A percentile compares a stretch with the other conserved stretches of the same genome.
Conservation (phyloP, 1,140 invertebrate genomes). For the Diachasma alloeum region DNA sequence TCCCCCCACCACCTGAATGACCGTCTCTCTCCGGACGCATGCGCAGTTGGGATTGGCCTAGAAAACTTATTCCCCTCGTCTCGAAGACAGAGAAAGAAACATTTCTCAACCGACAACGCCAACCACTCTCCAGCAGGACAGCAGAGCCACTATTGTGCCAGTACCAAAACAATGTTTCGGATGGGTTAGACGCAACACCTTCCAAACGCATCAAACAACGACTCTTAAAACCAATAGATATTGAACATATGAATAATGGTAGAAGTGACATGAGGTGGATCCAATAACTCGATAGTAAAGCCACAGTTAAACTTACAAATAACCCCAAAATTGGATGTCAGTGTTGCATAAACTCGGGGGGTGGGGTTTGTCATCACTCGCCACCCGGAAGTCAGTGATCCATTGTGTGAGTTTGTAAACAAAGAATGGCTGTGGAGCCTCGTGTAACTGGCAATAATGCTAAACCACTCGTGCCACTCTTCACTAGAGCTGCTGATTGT, state of each 20-base stretch:
- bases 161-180: conserved; percentile 30
- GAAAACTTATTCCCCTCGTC: conserved; percentile 3
- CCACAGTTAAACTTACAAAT: neutral
- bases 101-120: neutral
- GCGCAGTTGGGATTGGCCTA: conserved; percentile 24
- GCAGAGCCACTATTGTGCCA: neutral
- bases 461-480: conserved; percentile 62
- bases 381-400: neutral
- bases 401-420: conserved; percentile 38
- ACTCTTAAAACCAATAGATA: neutral
- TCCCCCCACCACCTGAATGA: neutral
- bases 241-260: conserved; percentile 8
- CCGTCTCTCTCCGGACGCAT: neutral
- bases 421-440: conserved; percentile 53
- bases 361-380: neutral
- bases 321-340: neutral
- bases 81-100: neutral
- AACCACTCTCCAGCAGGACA: neutral
- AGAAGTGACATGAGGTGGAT: neutral
- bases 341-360: neutral
- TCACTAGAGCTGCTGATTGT: conserved; percentile 62
- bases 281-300: neutral
- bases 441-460: conserved; percentile 51
- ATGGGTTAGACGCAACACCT: conserved; percentile 9
- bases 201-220: neutral